phyloP scores from a whole-genome alignment of 2,113 vertebrate genomes.

The Solenodon paradoxus region DNA sequence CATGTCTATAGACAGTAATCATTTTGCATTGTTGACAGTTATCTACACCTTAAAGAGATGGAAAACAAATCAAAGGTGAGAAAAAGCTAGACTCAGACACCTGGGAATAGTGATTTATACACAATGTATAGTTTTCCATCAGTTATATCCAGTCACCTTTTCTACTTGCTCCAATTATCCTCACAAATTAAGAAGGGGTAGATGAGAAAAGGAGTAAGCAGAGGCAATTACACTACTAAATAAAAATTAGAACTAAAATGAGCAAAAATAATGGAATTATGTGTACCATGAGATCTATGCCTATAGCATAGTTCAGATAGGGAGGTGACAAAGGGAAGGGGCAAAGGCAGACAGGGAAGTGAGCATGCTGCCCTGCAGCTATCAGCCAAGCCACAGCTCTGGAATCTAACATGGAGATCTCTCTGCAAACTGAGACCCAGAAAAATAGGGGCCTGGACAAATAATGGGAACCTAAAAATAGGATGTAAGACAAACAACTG shows the following conservation, averaged over 20 bases:
- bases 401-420: neutral
- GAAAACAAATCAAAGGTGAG: neutral
- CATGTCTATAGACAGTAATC: neutral
- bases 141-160: neutral
- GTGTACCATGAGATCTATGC: neutral
- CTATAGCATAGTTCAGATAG: neutral
- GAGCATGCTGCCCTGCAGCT: neutral
- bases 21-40: neutral
- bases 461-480: too few species aligned
- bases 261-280: neutral
- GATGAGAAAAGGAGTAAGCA: neutral
- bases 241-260: neutral
- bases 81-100: neutral
- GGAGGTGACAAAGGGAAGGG: neutral
- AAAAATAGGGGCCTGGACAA: neutral
- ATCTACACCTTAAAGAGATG: neutral
- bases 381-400: accelerated
- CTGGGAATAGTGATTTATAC: neutral
- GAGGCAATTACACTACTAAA: neutral
- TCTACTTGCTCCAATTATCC: neutral
- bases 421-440: neutral
- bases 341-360: neutral
- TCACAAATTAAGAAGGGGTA: neutral
- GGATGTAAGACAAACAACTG: neutral
- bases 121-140: neutral